Evolutionary conservation across 2,888 invertebrate species (phyloP).

Genomic region (Strigamia transsilvanica): DNA sequence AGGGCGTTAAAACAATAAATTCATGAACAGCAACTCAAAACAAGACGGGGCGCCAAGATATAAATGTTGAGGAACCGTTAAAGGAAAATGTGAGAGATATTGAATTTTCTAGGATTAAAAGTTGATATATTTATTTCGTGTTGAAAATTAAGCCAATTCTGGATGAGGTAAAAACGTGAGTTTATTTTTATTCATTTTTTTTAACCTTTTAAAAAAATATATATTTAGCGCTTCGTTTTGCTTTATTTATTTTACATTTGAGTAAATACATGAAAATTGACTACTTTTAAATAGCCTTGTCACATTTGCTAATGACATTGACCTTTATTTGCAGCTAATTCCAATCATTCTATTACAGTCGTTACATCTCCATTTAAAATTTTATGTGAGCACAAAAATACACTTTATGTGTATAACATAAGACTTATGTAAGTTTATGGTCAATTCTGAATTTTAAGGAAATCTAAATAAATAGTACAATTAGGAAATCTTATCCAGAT

Average conservation of each 20-base stretch:
- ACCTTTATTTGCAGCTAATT: not conserved
- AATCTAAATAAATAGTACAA: no score
- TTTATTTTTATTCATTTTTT: not conserved
- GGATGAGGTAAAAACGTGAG: not conserved
- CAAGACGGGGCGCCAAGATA: not conserved
- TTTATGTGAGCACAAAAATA: not conserved
- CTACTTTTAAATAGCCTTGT: no score
- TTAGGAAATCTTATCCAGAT: not conserved
- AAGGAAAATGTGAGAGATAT: no score
- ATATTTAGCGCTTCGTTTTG: not conserved
- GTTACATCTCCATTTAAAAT: not conserved
- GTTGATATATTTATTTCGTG: no score
- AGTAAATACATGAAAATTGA: not conserved
- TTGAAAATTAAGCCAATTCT: not conserved
- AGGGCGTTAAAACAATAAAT: slow-evolving; percentile 5
- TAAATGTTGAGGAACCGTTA: not conserved
- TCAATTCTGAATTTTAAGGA: no score
- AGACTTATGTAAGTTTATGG: slow-evolving; percentile 2
- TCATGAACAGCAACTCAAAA: not conserved
- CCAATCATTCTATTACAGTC: not conserved
- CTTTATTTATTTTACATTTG: not conserved
- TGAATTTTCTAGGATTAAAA: no score
- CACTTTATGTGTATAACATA: not conserved
- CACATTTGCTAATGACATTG: no score
- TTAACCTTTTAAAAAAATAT: not conserved